A percentile compares a stretch with the other conserved stretches of the same genome.
Conservation (phyloP, 2,113 vertebrate genomes). For the Hemibagrus wyckioides region DNA sequence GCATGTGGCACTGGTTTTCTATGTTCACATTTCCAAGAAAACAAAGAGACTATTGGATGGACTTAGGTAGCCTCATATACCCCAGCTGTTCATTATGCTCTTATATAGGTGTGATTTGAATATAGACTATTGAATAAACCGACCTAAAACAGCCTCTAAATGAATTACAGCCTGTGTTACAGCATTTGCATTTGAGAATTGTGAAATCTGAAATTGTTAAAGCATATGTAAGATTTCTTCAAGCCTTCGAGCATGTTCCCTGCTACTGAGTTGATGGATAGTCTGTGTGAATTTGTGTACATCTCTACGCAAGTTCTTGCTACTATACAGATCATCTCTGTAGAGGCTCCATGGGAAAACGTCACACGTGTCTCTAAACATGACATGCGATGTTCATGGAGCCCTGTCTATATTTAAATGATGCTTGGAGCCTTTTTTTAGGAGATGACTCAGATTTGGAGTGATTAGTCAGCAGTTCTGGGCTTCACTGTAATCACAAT, state of each 20-base stretch:
- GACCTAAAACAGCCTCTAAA: not conserved
- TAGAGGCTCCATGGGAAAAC: not conserved
- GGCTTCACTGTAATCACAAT: conserved; percentile 1
- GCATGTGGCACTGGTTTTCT: not conserved
- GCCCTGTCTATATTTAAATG: conserved; percentile 15
- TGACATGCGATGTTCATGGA: not conserved
- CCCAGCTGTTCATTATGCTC: not conserved
- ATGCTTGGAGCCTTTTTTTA: not conserved
- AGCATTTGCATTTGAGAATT: not conserved
- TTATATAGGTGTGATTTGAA: not conserved
- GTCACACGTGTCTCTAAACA: not conserved
- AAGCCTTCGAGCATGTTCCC: not conserved
- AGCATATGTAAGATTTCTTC: not conserved
- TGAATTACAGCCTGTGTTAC: not conserved
- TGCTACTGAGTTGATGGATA: not conserved
- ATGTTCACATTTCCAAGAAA: not conserved
- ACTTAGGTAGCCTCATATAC: not conserved
- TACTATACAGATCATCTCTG: not conserved
- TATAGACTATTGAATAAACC: not conserved
- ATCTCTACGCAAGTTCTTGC: too few species aligned
- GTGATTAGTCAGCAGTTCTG: not conserved
- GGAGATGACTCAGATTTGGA: not conserved
- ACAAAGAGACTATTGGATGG: not conserved
- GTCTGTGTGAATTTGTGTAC: not conserved
- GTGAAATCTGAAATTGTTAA: not conserved